Conservation (phyloP, 92 coral and sea anemone species). For the Micromussa lordhowensis region DNA sequence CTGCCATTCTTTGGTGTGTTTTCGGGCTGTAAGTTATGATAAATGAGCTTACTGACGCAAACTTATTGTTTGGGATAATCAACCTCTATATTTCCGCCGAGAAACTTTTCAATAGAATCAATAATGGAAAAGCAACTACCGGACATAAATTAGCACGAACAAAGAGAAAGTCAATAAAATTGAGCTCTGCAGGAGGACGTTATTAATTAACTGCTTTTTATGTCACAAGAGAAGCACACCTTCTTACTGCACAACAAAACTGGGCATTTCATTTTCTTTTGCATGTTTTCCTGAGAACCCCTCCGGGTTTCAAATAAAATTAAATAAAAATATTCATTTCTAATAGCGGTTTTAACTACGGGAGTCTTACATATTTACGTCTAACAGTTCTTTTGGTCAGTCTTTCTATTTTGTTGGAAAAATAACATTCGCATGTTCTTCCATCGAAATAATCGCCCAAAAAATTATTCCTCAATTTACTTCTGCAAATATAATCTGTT, state of each 20-base stretch:
- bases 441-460: not conserved
- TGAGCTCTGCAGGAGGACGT: not conserved
- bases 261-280: not conserved
- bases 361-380: not conserved
- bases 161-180: not conserved
- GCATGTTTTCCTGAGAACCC: not conserved
- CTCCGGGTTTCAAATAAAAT: constrained; percentile 9
- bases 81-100: constrained; percentile 15
- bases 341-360: not conserved
- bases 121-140: constrained; percentile 31
- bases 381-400: not conserved
- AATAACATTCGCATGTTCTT: not conserved
- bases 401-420: not conserved
- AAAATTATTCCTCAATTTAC: not conserved
- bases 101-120: not conserved
- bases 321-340: not conserved
- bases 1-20: constrained; percentile 2
- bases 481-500: not conserved
- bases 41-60: constrained; percentile 30
- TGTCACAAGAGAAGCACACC: constrained; percentile 3
- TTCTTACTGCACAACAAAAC: constrained; percentile 4
- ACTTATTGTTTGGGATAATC: constrained; percentile 18
- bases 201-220: constrained; percentile 35
- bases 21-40: not conserved
- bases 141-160: constrained; percentile 32